A percentile compares a stretch with the other conserved stretches of the same genome.
These are phyloP conservation scores for Coluber constrictor DNA, from an alignment of 2,797 vertebrate genomes.

Conservation along the genomic window DNA sequence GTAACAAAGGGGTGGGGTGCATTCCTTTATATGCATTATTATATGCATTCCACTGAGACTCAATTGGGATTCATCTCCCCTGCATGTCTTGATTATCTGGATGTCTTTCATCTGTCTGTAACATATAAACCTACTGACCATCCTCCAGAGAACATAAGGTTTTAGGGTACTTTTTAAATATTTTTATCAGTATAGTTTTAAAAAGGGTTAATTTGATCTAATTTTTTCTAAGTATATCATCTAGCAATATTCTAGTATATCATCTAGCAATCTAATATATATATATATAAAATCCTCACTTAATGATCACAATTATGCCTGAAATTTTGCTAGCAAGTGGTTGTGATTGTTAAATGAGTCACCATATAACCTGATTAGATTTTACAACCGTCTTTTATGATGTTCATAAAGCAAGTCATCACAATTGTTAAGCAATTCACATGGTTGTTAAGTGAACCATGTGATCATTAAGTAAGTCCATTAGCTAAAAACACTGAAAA, in stretches of 20 bases:
- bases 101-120: not conserved
- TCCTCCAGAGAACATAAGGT: not conserved
- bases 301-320: no score
- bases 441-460: no score
- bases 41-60: not conserved
- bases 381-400: no score
- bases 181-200: not conserved
- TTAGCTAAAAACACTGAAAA: no score
- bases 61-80: not conserved
- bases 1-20: not conserved
- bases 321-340: no score
- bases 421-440: no score
- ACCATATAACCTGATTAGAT: no score
- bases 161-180: not conserved
- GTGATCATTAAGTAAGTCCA: no score
- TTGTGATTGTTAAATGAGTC: no score
- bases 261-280: not conserved
- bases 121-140: not conserved
- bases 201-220: not conserved
- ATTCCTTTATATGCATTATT: not conserved
- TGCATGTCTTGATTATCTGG: not conserved
- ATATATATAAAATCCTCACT: no score
- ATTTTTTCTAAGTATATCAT: not conserved
- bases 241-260: not conserved
- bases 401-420: no score